Conservation (phyloP, 2,888 invertebrate genomes). For the Periphyllus acericola region DNA sequence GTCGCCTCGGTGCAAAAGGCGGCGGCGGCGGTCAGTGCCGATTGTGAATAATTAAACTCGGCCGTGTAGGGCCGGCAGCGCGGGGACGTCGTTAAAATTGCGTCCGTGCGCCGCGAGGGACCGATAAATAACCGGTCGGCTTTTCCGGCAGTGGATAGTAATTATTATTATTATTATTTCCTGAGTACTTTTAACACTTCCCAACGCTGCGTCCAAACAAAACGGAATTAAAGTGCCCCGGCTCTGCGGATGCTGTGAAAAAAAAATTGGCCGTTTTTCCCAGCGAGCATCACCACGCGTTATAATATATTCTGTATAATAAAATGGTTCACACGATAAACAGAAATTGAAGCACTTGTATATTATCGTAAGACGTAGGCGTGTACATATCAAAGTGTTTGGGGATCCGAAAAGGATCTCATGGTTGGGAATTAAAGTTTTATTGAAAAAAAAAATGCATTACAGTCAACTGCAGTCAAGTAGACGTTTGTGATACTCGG, state of each 20-base stretch:
- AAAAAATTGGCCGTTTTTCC: too few species aligned
- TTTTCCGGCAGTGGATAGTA: neutral
- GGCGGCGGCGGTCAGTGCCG: constrained; percentile 41
- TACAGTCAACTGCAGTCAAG: too few species aligned
- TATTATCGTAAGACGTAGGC: too few species aligned
- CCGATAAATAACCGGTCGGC: constrained; percentile 43
- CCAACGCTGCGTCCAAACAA: neutral
- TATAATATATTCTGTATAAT: too few species aligned
- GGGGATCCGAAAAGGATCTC: too few species aligned
- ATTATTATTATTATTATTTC: neutral
- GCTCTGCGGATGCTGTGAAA: too few species aligned
- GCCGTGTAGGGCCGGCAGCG: neutral
- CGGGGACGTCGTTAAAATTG: constrained; percentile 37
- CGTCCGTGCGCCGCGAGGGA: constrained; percentile 25
- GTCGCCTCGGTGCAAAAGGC: neutral
- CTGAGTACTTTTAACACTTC: neutral
- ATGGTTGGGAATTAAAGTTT: too few species aligned
- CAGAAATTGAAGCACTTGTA: neutral
- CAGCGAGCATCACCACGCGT: too few species aligned
- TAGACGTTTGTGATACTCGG: neutral
- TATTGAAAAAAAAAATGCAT: too few species aligned
- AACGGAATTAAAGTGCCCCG: neutral
- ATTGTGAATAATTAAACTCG: constrained; percentile 49
- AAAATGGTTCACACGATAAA: neutral
- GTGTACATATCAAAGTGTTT: too few species aligned